These are phyloP conservation scores for Reticulitermes lucifugus DNA, from an alignment of 2,888 invertebrate genomes.

Conservation along the genomic window DNA sequence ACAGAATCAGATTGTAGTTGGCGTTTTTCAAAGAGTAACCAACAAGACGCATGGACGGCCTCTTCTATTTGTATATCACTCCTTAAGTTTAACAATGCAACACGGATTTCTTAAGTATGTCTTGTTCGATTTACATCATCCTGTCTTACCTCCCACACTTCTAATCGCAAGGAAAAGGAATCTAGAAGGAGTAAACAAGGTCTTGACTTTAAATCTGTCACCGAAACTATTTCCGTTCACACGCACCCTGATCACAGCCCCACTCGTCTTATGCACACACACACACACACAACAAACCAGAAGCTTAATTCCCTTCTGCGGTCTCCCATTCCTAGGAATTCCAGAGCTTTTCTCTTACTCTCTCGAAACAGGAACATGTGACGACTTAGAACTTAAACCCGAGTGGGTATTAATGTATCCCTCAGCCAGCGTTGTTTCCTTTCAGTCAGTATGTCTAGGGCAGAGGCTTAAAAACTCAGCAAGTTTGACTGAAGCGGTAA, in stretches of 20 bases:
- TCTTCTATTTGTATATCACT: too few species aligned
- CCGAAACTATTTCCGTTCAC: conserved; percentile 55
- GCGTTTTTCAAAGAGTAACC: too few species aligned
- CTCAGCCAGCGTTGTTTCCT: background rate
- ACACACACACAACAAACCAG: background rate
- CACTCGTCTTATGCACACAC: background rate
- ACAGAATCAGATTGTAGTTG: too few species aligned
- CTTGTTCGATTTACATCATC: too few species aligned
- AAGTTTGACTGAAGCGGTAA: too few species aligned
- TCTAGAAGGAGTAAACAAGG: conserved; percentile 7
- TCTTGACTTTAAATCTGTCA: conserved; percentile 54
- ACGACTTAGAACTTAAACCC: background rate
- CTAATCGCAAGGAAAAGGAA: conserved; percentile 16
- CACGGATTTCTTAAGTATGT: too few species aligned
- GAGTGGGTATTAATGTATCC: background rate
- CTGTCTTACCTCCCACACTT: background rate
- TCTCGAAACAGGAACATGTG: background rate
- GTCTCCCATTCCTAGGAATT: background rate
- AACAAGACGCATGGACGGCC: too few species aligned
- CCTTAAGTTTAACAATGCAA: too few species aligned
- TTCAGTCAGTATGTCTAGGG: background rate
- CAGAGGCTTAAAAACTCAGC: background rate
- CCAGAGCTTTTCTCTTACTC: background rate
- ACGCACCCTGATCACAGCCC: conserved; percentile 48
- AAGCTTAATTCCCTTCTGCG: background rate